Conservation (phyloP, 2,797 vertebrate species). For the Buphagus erythrorhynchus region DNA sequence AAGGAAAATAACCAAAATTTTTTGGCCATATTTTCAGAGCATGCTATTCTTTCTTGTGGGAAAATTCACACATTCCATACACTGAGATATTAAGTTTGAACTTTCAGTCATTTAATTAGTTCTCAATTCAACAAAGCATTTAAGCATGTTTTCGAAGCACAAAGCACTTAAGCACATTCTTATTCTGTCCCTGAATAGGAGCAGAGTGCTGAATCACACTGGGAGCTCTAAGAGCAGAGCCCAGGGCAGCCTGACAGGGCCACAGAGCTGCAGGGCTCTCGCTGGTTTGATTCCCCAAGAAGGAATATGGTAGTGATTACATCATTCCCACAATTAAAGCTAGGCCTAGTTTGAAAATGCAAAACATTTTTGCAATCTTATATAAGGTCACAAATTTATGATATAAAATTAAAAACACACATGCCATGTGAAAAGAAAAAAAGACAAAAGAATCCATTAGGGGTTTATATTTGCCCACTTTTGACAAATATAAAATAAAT, state of each 20-base stretch:
- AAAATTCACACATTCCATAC: constrained; percentile 50
- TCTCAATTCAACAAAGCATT: constrained; percentile 47
- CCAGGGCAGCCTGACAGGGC: neutral
- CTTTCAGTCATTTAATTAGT: constrained; percentile 60
- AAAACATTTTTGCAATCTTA: neutral
- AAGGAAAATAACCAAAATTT: neutral
- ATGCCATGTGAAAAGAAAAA: neutral
- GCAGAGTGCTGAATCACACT: constrained; percentile 23
- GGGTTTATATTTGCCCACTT: neutral
- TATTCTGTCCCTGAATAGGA: constrained; percentile 36
- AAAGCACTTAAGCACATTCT: constrained; percentile 62
- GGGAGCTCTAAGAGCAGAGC: neutral
- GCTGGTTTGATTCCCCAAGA: neutral
- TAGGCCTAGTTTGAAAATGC: neutral
- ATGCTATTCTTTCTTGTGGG: constrained; percentile 43
- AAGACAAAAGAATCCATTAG: neutral
- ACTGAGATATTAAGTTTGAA: constrained; percentile 57
- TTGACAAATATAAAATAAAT: neutral
- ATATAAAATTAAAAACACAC: neutral
- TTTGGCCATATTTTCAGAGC: neutral
- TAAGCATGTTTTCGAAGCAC: constrained; percentile 57
- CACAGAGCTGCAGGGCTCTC: neutral
- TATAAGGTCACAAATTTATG: neutral
- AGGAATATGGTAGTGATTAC: neutral
- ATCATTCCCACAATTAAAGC: neutral